These are phyloP conservation scores for Antedon mediterranea DNA, from an alignment of 53 echinoderm and acorn worm genomes.

Conservation along the genomic window DNA sequence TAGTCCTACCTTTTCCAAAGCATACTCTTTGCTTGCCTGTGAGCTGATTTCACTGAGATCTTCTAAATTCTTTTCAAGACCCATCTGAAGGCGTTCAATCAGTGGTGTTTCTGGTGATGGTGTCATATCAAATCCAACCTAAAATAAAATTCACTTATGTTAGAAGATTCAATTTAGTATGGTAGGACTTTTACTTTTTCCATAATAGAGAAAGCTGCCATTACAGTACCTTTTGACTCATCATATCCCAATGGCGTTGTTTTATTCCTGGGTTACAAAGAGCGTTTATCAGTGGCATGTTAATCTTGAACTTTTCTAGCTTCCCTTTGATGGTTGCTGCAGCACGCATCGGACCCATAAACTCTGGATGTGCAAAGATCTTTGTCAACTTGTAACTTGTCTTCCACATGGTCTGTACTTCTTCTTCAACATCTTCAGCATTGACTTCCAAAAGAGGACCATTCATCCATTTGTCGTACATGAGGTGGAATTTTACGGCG, in stretches of 20 bases:
- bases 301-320: constrained; percentile 96
- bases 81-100: constrained; percentile 93
- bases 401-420: constrained; percentile 90
- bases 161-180: no score
- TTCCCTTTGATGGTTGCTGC: constrained; percentile 89
- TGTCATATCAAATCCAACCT: constrained; percentile 93
- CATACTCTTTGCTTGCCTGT: constrained; percentile 98
- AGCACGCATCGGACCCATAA: constrained; percentile 93
- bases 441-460: constrained; percentile 82
- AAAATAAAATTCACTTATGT: not conserved
- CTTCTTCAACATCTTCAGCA: constrained; percentile 85
- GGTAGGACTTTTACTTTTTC: no score
- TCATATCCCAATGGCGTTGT: constrained; percentile 84
- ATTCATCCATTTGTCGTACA: constrained; percentile 99
- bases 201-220: no score
- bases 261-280: constrained; percentile 94
- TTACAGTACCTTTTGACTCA: constrained; percentile 75
- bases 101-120: constrained; percentile 74
- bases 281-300: constrained; percentile 89
- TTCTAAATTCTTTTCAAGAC: constrained; percentile 87
- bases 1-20: constrained; percentile 88
- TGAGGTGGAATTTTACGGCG: constrained; percentile 86
- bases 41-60: constrained; percentile 83
- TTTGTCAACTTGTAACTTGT: constrained; percentile 98
- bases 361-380: constrained; percentile 64